Base-by-base conservation (phyloP, 1,140 invertebrate genomes). In the Drosophila saltans region DNA sequence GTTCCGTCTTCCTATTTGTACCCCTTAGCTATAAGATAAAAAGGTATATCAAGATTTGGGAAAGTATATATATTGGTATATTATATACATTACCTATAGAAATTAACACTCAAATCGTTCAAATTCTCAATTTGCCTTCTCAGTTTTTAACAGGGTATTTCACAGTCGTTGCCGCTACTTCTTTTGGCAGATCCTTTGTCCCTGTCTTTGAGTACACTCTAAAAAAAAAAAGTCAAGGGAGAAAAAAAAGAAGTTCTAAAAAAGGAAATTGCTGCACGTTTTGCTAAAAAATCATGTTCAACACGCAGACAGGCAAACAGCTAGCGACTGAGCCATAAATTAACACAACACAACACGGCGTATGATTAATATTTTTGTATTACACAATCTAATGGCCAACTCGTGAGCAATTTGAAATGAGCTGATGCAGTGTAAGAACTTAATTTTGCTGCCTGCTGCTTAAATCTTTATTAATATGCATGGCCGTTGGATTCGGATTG, bases 381-480 rank as follows among this genome's bases (percentile, higher is more conserved):
- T 83, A 78, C 76, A 80, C 76, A 88, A 88, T 80, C 70, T 86
- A 88, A 88, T 86, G 83, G 83, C 59, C 61, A 43, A 66, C 76
- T 82, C 83, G 83, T 86, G 83, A 78, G 62, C 67, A 72, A 80
- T 79, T 80, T 66, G 45, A 69, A 79, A 75, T 82, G 83, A 71
- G 73, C 69, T 68, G 64, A 55, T 69, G 40, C 39, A 69, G 82
- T 67, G 58, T 73, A 58, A 69, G 71, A 77, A 79, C 82, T 88
- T 86, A 79, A 86, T 88, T 88, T 88, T 48, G 69, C 55, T 70
- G 63, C 30, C 66, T 72, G 56, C 69, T 67, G 72, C 77, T 78
- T 80, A 89, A 88, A 88, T 83, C 83, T 88, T 89, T 88, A 88
- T 88, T 83, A 88, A 88, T 88, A 88, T 89, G 83, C 73, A 83